A percentile compares a stretch with the other conserved stretches of the same genome.
Conservation (phyloP, 2,797 vertebrate genomes). For the Cetoscarus ocellatus region DNA sequence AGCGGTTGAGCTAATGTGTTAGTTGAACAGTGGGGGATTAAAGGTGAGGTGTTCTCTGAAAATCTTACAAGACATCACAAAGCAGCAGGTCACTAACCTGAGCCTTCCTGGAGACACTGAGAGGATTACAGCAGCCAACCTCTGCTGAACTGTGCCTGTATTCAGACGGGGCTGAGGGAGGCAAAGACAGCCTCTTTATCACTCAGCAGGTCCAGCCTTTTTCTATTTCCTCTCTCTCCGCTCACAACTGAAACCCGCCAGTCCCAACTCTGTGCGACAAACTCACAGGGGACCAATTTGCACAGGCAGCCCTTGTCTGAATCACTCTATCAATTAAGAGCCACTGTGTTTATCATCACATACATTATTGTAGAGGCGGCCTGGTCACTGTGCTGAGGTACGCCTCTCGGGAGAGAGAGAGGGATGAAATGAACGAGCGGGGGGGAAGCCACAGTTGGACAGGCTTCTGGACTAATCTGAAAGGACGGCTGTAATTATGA, state of each 20-base stretch:
- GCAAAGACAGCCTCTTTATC: conserved; percentile 85
- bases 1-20: conserved; percentile 84
- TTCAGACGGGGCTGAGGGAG: conserved; percentile 80
- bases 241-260: conserved; percentile 85
- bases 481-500: conserved; percentile 95
- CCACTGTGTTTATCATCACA: conserved; percentile 96
- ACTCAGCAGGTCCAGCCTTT: conserved; percentile 88
- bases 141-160: conserved; percentile 80
- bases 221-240: conserved; percentile 88
- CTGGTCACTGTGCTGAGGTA: conserved; percentile 92
- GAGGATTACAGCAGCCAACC: conserved; percentile 86
- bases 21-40: conserved; percentile 82
- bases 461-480: conserved; percentile 95
- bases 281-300: conserved; percentile 97
- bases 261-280: conserved; percentile 88
- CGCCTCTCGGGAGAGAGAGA: conserved; percentile 88
- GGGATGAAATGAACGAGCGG: conserved; percentile 90
- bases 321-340: conserved; percentile 99
- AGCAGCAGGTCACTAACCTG: conserved; percentile 84
- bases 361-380: conserved; percentile 94
- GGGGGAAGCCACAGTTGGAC: conserved; percentile 85
- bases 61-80: conserved; percentile 86
- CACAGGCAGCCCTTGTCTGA: conserved; percentile 92
- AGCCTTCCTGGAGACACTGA: conserved; percentile 83
- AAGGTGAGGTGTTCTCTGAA: conserved; percentile 84